phyloP scores from a whole-genome alignment of 2,797 vertebrate genomes.

The Cuculus canorus region DNA sequence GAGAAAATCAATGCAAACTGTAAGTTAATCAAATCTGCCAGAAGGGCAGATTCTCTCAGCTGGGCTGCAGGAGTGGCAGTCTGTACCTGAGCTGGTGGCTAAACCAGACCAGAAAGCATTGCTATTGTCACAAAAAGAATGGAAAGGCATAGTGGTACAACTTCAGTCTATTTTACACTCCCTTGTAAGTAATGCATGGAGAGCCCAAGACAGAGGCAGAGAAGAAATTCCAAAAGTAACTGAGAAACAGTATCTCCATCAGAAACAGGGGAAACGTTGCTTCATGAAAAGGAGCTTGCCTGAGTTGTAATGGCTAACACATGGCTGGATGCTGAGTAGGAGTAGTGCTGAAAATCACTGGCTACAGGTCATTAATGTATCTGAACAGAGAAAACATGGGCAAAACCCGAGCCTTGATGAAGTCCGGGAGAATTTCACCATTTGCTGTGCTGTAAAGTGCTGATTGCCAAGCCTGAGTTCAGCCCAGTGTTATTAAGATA shows the following conservation, averaged over 20 bases:
- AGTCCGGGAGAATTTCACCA: not conserved
- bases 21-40: not conserved
- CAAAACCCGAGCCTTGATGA: not conserved
- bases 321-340: not conserved
- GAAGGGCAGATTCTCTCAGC: not conserved
- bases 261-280: not conserved
- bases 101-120: not conserved
- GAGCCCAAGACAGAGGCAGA: not conserved
- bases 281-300: not conserved
- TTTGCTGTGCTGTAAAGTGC: not conserved
- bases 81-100: not conserved
- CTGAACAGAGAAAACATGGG: not conserved
- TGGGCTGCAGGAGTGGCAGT: not conserved
- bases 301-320: not conserved
- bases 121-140: not conserved
- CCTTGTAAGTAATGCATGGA: not conserved
- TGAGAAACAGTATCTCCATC: not conserved
- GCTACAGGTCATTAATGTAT: not conserved
- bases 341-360: constrained; percentile 26
- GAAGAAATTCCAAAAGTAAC: not conserved
- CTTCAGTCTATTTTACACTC: not conserved
- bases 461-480: not conserved
- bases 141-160: not conserved
- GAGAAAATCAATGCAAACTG: not conserved
- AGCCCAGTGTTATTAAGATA: not conserved